These are phyloP conservation scores for Epizoanthus fatuus DNA, from an alignment of 92 coral and sea anemone genomes.

Conservation along the genomic window DNA sequence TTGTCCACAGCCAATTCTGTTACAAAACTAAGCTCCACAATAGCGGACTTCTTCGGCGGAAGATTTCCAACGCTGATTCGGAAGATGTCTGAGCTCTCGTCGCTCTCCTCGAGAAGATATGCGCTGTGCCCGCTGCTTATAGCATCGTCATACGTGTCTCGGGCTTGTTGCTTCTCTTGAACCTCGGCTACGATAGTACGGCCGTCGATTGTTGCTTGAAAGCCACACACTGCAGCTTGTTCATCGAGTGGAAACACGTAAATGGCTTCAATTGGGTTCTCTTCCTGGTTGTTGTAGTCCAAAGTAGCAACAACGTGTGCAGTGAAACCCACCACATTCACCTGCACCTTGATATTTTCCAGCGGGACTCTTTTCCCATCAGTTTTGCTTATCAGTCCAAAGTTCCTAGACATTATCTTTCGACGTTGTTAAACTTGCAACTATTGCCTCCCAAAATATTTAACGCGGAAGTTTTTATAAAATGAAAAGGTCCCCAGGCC, in stretches of 20 bases:
- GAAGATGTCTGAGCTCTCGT: constrained; percentile 77
- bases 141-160: constrained; percentile 78
- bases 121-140: constrained; percentile 81
- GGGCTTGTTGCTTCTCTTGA: constrained; percentile 83
- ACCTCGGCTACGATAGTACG: constrained; percentile 74
- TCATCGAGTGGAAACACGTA: constrained; percentile 87
- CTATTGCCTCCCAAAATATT: not conserved
- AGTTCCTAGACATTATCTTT: constrained; percentile 43
- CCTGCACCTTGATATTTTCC: constrained; percentile 73
- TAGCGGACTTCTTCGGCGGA: constrained; percentile 72
- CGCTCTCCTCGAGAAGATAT: constrained; percentile 77
- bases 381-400: constrained; percentile 72
- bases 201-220: constrained; percentile 81
- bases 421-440: not conserved
- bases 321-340: constrained; percentile 84
- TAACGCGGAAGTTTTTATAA: not conserved
- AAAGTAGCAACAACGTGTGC: constrained; percentile 85
- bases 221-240: constrained; percentile 78
- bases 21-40: constrained; percentile 71
- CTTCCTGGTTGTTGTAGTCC: constrained; percentile 78
- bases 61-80: constrained; percentile 80
- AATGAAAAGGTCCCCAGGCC: not conserved
- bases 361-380: constrained; percentile 71
- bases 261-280: constrained; percentile 90
- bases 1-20: constrained; percentile 76